Conservation (phyloP, 2,888 invertebrate species). For the Ganaspis brasiliensis region DNA sequence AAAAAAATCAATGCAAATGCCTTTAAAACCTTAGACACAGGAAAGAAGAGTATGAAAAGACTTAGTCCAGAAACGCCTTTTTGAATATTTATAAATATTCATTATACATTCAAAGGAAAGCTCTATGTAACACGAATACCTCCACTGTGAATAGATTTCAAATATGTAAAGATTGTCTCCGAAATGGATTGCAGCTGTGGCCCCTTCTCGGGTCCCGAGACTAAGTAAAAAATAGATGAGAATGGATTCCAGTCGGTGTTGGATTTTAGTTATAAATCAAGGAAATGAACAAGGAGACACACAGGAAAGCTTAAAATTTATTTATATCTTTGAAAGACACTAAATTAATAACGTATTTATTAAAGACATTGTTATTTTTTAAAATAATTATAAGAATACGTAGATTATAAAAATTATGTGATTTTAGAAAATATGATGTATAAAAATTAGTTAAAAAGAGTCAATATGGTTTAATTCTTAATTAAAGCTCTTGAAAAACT, state of each 20-base stretch:
- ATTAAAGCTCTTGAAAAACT: background rate
- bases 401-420: too few species aligned
- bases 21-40: background rate
- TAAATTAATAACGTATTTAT: too few species aligned
- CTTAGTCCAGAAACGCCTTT: constrained; percentile 52
- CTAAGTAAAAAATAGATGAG: constrained; percentile 30
- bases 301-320: background rate
- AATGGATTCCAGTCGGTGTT: constrained; percentile 17
- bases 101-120: constrained; percentile 69
- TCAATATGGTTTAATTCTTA: too few species aligned
- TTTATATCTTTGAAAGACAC: background rate
- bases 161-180: constrained; percentile 76
- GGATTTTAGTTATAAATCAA: constrained; percentile 23
- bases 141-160: constrained; percentile 72
- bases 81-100: constrained; percentile 75
- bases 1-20: background rate
- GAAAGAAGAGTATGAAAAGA: background rate
- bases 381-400: too few species aligned
- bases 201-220: constrained; percentile 51
- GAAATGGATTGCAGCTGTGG: constrained; percentile 75
- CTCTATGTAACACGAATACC: constrained; percentile 18
- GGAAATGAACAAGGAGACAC: background rate
- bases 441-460: too few species aligned
- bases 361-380: too few species aligned
- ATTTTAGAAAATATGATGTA: too few species aligned